Evolutionary conservation across 2,113 vertebrate genomes (phyloP), one percentile per base, ranked within the genome.

Genomic region (Pionites leucogaster): DNA sequence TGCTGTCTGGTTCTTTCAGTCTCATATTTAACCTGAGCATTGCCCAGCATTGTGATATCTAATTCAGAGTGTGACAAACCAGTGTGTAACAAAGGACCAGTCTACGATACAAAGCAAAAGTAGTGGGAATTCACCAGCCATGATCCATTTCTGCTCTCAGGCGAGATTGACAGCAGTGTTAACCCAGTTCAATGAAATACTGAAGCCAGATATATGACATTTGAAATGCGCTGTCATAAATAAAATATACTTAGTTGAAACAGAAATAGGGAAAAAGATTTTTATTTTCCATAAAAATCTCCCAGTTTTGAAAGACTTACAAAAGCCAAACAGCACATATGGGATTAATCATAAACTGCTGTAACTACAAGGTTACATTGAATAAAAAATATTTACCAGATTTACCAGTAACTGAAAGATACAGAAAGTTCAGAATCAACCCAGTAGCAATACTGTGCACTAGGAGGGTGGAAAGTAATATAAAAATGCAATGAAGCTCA

Each of bases 51-150:
- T 2, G 0, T 0, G 3, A 29, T 27, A 12, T 39, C n/a, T 19
- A 6, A 20, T 46, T 53, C 60, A 8, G 11, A 22, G 12, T 3
- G 33, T 10, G 39, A 39, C 0, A 1, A 27, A 69, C 33, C 7
- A 2, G 7, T 8, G 25, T 1, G 5, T 37, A 47, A 14, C 13
- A 27, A 63, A 84, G 53, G 50, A 64, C 7, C 14, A 18, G 1
- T 13, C 33, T 27, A 39, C 13, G 10, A 83, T 0, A 31, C 7
- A 42, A 28, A n/a, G 22, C 31, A 74, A 68, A 92, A 82, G 10
- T 17, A 65, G 19, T 0, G 10, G 41, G 44, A 71, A 64, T 64
- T 64, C 0, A 0, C 15, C 29, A 64, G 22, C 13, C 24, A 0
- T 4, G 4, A 16, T 39, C 13, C 12, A 82, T 4, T 82, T 52